Conservation (phyloP, 92 coral and sea anemone species). For the Hydrozoanthus gracilis region DNA sequence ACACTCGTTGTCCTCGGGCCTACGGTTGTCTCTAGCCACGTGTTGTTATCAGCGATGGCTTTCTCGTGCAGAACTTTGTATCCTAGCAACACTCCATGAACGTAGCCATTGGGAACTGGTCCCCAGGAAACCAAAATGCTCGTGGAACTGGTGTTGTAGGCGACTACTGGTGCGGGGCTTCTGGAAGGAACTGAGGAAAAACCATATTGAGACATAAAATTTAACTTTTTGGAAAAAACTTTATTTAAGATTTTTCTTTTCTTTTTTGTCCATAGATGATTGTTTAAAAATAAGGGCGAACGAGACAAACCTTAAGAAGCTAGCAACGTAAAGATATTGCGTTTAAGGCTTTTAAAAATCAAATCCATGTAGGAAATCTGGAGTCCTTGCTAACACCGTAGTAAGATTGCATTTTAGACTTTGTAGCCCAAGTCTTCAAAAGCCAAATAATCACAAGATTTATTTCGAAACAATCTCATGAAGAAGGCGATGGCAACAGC, state of each 20-base stretch:
- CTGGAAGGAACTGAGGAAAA: constrained; percentile 15
- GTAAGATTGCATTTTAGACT: too few relatives aligned
- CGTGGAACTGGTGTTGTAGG: constrained; percentile 51
- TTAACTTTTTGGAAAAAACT: background rate
- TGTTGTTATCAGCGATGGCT: constrained; percentile 21
- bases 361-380: too few relatives aligned
- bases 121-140: constrained; percentile 47
- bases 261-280: background rate
- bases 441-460: too few relatives aligned
- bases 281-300: too few relatives aligned
- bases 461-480: too few relatives aligned
- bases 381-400: too few relatives aligned
- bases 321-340: too few relatives aligned
- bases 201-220: background rate
- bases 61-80: constrained; percentile 49
- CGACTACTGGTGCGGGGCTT: constrained; percentile 13
- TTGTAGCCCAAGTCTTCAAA: too few relatives aligned
- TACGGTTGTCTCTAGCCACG: constrained; percentile 26
- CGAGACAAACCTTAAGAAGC: too few relatives aligned
- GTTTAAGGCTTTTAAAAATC: too few relatives aligned
- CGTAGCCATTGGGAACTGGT: constrained; percentile 37
- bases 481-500: too few relatives aligned
- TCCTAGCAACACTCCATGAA: constrained; percentile 55
- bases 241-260: background rate
- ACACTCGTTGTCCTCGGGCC: background rate